phyloP scores from a whole-genome alignment of 2,888 invertebrate species.

The Megamerina dolium region DNA sequence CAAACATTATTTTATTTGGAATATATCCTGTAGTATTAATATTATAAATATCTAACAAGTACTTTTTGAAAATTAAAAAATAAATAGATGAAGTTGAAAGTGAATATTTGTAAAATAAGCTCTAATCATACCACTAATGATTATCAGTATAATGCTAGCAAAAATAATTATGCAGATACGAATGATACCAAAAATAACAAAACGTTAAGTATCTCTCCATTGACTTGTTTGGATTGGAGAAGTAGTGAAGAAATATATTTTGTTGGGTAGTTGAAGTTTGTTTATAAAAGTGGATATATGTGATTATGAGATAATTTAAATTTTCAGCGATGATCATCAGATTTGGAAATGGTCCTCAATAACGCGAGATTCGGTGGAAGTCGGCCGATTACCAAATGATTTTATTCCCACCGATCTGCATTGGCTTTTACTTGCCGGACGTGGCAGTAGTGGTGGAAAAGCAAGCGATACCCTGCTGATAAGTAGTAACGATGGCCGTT shows the following conservation, averaged over 20 bases:
- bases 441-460: constrained; percentile 46
- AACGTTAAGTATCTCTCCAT: constrained; percentile 64
- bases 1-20: too few species aligned
- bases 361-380: constrained; percentile 66
- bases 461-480: constrained; percentile 72
- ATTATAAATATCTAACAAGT: too few species aligned
- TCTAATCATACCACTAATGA: too few species aligned
- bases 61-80: too few species aligned
- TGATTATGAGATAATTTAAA: too few species aligned
- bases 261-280: constrained; percentile 75
- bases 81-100: too few species aligned
- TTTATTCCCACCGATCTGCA: constrained; percentile 87
- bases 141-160: too few species aligned
- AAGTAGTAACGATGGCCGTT: constrained; percentile 82
- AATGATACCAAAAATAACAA: too few species aligned
- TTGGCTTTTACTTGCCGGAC: constrained; percentile 57
- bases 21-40: too few species aligned
- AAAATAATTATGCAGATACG: too few species aligned
- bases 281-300: too few species aligned
- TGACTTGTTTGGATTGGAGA: constrained; percentile 89
- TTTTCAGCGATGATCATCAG: constrained; percentile 80
- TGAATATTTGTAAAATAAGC: too few species aligned
- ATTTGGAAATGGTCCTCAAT: constrained; percentile 84
- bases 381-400: constrained; percentile 75
- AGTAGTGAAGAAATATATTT: constrained; percentile 90